Conservation (phyloP, 2,888 invertebrate genomes). For the Machimus atricapillus region DNA sequence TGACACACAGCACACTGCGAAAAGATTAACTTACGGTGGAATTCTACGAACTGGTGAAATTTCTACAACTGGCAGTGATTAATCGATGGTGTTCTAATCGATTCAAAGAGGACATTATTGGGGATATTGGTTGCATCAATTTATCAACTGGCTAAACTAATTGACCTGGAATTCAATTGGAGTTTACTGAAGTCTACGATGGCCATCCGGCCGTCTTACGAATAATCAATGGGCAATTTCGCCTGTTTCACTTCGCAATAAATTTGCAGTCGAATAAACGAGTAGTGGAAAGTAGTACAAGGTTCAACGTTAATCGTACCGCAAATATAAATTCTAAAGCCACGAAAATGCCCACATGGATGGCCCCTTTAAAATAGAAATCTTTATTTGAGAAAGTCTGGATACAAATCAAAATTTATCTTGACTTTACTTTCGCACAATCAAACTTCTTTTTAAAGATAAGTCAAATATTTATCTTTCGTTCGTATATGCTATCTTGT, state of each 20-base stretch:
- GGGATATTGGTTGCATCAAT: not conserved
- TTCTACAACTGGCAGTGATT: conserved; percentile 8
- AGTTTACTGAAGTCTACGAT: not conserved
- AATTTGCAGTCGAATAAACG: not conserved
- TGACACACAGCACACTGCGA: not conserved
- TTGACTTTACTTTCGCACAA: no score
- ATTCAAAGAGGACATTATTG: not conserved
- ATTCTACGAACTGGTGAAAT: not conserved
- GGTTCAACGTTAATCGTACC: not conserved
- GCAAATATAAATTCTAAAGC: not conserved
- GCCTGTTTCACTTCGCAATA: not conserved
- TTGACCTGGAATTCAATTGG: conserved; percentile 1
- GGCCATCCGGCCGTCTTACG: not conserved
- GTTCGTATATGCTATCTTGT: no score
- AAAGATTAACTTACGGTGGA: not conserved
- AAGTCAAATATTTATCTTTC: no score
- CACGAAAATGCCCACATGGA: not conserved
- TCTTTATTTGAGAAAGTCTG: no score
- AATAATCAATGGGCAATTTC: not conserved
- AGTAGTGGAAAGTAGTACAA: not conserved
- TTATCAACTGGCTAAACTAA: not conserved
- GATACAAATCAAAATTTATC: no score
- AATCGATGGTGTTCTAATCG: not conserved
- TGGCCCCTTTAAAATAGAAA: no score
- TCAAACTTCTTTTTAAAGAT: no score